Percentiles rank a stretch among this genome's conserved stretches.
Evolutionary conservation across 2,113 vertebrate species (phyloP).

Genomic region (Dendropsophus ebraccatus): DNA sequence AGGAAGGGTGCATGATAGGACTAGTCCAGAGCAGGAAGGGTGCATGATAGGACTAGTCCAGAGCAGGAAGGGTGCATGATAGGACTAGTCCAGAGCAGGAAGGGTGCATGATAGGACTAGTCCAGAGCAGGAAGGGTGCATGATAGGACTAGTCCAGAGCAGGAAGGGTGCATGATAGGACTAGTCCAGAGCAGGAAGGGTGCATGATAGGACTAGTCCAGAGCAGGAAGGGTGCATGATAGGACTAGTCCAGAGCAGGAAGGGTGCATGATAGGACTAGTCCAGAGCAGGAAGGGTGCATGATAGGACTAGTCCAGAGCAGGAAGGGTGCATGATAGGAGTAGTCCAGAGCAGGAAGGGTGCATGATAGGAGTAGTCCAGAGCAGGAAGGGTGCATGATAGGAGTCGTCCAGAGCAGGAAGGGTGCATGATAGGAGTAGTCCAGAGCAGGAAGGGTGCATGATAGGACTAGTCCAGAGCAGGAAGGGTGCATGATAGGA

Average conservation of each 20-base stretch:
- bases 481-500: neutral
- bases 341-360: too few species aligned
- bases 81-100: too few species aligned
- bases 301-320: neutral
- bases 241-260: neutral
- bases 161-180: neutral
- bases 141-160: too few species aligned
- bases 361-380: neutral
- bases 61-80: neutral
- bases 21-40: too few species aligned
- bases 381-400: neutral
- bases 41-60: neutral
- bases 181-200: neutral
- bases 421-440: neutral
- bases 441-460: neutral
- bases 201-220: too few species aligned
- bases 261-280: neutral
- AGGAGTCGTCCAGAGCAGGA: neutral
- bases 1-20: too few species aligned
- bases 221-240: too few species aligned
- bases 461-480: neutral
- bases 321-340: neutral
- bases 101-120: neutral
- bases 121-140: neutral
- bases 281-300: too few species aligned